Percentiles rank a stretch among this genome's conserved stretches.
These are phyloP conservation scores for Eolophus roseicapilla DNA, from an alignment of 2,113 vertebrate species.

Conservation along the genomic window DNA sequence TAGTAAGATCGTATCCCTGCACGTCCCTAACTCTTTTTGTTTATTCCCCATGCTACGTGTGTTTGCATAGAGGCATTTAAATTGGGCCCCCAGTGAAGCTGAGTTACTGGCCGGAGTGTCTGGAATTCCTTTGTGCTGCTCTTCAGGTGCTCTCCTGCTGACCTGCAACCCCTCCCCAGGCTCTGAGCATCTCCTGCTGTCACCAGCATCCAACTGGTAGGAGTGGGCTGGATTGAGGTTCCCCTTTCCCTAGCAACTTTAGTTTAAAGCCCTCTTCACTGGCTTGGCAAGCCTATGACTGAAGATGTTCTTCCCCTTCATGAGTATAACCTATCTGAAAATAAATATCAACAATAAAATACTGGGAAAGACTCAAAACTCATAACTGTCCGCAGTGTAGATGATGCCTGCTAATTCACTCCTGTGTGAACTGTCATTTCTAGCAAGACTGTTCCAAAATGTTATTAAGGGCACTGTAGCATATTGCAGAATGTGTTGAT, in stretches of 20 bases:
- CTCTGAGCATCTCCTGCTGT: neutral
- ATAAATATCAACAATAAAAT: slow-evolving; percentile 3
- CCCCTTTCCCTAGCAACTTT: neutral
- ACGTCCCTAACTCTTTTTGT: neutral
- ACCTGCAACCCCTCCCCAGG: neutral
- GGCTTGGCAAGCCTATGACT: neutral
- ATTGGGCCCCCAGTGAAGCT: neutral
- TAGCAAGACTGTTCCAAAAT: slow-evolving; percentile 45
- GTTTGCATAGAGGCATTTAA: neutral
- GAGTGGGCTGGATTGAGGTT: neutral
- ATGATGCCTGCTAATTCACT: slow-evolving; percentile 45
- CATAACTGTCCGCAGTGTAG: neutral
- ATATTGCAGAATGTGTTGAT: slow-evolving; percentile 56
- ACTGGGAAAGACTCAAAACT: neutral
- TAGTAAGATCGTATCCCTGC: neutral
- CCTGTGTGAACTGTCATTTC: slow-evolving; percentile 22
- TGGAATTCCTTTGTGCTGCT: neutral
- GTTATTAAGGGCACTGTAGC: slow-evolving; percentile 63
- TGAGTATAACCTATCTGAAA: neutral
- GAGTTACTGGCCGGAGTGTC: neutral
- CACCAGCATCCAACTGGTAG: neutral
- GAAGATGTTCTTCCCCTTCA: neutral
- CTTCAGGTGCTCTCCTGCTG: neutral
- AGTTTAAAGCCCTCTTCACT: neutral
- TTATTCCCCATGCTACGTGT: neutral